Evolutionary conservation across 2,797 vertebrate genomes (phyloP), one percentile per base, ranked within the genome.

Genomic region (Hephaestus fuliginosus): DNA sequence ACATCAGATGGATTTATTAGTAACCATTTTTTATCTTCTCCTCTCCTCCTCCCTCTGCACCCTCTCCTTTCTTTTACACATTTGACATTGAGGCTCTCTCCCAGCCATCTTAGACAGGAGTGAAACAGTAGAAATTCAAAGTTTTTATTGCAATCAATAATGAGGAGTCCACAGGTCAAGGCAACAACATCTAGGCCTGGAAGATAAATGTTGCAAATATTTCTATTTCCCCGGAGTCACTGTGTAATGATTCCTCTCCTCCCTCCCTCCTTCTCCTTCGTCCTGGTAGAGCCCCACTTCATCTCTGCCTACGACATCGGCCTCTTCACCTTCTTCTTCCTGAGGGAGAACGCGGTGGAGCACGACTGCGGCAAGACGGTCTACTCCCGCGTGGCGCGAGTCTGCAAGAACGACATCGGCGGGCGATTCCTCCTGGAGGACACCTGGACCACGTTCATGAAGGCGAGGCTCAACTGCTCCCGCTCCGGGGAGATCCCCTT

Each of bases 391-490:
- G 98, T 99, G 91, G 98, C 97, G 1, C 95, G 98, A 0, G 98
- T 99, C 86, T 99, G 98, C 88, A 99, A 99, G 95, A 99, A 99
- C 2, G 98, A 99, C 78, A 96, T 98, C 0, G 98, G 98, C 0
- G 98, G 98, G 0, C 96, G 97, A 1, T 99, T 99, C 80, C 94
- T 99, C 85, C 96, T 99, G 91, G 98, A 99, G 92, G 98, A 99
- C 94, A 99, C 98, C 0, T 99, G 98, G 98, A 99, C 98, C 75
- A 99, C 98, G 0, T 99, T 99, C 92, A 98, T 97, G 96, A 99
- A 99, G 92, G 98, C 98, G 11, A 88, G 98, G 62, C 96, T 99
- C 81, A 99, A 99, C 93, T 99, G 98, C 91, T 99, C 98, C 7
- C 97, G 97, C 68, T 96, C 98, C 0, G 98, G 98, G 20, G 98